Base-by-base conservation (phyloP, 2,797 vertebrate species). In the Intellagama lesueurii region DNA sequence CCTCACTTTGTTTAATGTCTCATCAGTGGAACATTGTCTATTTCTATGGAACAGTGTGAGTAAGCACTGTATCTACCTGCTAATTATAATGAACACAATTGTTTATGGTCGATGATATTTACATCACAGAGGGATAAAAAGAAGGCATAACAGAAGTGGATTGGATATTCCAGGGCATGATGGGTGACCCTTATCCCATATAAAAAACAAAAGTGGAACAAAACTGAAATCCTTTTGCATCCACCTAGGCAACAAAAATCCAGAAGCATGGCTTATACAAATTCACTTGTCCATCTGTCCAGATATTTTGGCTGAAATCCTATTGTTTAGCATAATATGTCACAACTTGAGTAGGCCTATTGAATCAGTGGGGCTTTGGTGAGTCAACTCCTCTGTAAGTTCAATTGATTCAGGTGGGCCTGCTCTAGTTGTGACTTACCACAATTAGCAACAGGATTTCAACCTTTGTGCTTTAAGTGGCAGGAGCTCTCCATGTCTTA, bases 11-110 rank as follows among this genome's bases (percentile, higher is more conserved):
- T 78, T 85, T 24, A 89, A 56, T 56, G n/a, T 84, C 60, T 84
- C 73, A 35, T 88, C 73, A 84, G 64, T 26, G 24, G 49, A 47
- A 80, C 70, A 72, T 47, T 26, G 68, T 47, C 52, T 89, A 28
- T 47, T 35, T 26, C 77, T 72, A 17, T 69, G 73, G 26, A 88
- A 66, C n/a, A 19, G 19, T 72, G 91, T 75, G 81, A 81, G 64
- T 12, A 72, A 85, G 17, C 70, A 87, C 14, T 80, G 32, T 16
- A 79, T n/a, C 64, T 78, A 44, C 35, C 7, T 89, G 81, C 64
- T 75, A 88, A 52, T 77, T 79, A 47, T 80, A 9, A 32, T 3
- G 85, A 77, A 44, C 6, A 17, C 32, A 35, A 87, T 83, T 66
- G 82, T 80, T 89, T 72, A 77, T 56, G 26, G 81, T 66, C 17